These are phyloP conservation scores for Dorcus parallelipipedus DNA, from an alignment of 2,888 invertebrate genomes.

Conservation along the genomic window DNA sequence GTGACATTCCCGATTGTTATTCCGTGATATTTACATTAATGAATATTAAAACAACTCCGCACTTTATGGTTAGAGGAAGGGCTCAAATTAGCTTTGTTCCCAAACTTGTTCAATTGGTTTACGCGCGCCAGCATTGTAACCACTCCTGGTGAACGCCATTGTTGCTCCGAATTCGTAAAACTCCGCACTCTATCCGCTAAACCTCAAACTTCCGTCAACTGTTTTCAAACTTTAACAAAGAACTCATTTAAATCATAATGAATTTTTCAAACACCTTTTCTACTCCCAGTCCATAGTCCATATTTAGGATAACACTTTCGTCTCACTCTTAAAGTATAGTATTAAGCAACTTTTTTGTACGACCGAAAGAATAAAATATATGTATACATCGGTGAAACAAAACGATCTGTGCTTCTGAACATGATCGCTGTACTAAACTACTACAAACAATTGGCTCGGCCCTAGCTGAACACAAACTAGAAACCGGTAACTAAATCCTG, in stretches of 20 bases:
- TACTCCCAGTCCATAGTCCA: too few species aligned
- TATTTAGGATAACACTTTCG: too few species aligned
- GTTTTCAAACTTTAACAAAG: neutral
- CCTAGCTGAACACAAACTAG: too few species aligned
- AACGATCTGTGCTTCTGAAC: too few species aligned
- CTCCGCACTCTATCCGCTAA: neutral
- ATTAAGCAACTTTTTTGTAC: too few species aligned
- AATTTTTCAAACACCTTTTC: too few species aligned
- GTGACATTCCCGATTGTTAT: neutral
- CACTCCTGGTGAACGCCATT: neutral
- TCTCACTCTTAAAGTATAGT: too few species aligned
- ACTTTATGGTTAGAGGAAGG: neutral
- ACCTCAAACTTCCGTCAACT: neutral
- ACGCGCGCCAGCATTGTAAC: slow-evolving; percentile 1
- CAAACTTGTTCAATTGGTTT: slow-evolving; percentile 3
- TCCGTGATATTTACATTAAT: slow-evolving; percentile 2
- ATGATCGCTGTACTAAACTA: too few species aligned
- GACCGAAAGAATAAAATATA: too few species aligned
- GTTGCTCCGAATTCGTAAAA: slow-evolving; percentile 1
- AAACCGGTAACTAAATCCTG: too few species aligned
- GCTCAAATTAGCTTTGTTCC: slow-evolving; percentile 1
- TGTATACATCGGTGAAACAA: too few species aligned
- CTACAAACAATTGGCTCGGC: too few species aligned
- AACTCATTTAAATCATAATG: neutral
- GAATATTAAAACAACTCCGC: slow-evolving; percentile 1